phyloP scores from a whole-genome alignment of 2,888 invertebrate species.

The Urechis unicinctus region DNA sequence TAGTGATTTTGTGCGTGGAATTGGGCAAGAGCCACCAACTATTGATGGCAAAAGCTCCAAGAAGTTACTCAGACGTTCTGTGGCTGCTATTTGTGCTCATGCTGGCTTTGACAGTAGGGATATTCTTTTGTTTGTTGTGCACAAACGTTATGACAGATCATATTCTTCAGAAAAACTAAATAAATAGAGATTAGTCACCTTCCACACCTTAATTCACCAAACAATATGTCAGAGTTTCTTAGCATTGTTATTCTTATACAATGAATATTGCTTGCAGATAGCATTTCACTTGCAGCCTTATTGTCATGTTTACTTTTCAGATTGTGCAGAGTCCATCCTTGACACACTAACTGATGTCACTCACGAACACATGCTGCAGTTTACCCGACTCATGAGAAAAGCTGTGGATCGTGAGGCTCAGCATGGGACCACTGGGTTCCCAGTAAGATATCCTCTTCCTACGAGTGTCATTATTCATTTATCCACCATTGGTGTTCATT shows the following conservation, averaged over 20 bases:
- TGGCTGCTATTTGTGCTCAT: constrained; percentile 46
- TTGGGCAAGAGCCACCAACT: constrained; percentile 33
- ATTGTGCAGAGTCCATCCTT: constrained; percentile 34
- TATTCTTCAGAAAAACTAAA: not conserved
- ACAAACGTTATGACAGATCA: no score
- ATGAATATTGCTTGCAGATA: not conserved
- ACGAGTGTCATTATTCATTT: no score
- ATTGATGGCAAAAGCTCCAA: constrained; percentile 35
- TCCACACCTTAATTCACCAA: no score
- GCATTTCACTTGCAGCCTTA: not conserved
- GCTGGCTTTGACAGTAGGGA: constrained; percentile 47
- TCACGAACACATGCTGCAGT: constrained; percentile 33
- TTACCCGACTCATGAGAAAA: constrained; percentile 52
- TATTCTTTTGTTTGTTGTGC: not conserved
- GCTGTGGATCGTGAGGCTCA: constrained; percentile 56
- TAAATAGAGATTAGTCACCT: no score
- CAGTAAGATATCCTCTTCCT: constrained; percentile 32
- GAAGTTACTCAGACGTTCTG: constrained; percentile 41
- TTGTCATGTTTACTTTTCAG: constrained; percentile 20
- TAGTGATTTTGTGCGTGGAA: constrained; percentile 42
- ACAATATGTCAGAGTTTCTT: no score
- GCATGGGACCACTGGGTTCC: constrained; percentile 41
- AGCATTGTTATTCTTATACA: not conserved
- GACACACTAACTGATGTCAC: constrained; percentile 42
- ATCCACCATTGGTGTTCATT: no score